phyloP scores from a whole-genome alignment of 1,140 invertebrate species.

The Ips typographus region DNA sequence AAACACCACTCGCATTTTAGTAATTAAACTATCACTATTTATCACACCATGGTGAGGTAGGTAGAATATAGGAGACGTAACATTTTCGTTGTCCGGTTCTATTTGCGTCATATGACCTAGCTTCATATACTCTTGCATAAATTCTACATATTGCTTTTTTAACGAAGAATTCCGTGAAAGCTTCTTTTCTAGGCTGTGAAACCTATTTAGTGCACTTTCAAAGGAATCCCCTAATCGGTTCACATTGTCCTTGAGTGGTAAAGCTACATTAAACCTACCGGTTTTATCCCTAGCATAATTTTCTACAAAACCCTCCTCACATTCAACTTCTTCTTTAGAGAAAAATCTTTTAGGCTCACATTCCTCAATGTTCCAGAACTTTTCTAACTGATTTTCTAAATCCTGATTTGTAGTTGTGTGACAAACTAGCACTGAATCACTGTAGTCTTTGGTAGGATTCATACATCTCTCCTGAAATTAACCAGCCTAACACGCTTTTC shows the following conservation, averaged over 20 bases:
- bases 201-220: conserved; percentile 31
- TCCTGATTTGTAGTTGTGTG: no score
- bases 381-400: not conserved
- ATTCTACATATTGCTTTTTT: conserved; percentile 42
- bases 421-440: no score
- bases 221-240: conserved; percentile 36
- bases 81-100: conserved; percentile 28
- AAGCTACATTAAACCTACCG: conserved; percentile 31
- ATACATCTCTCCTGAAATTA: no score
- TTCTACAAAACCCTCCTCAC: conserved; percentile 31
- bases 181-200: conserved; percentile 24
- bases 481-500: no score
- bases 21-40: conserved; percentile 7
- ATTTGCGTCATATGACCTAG: conserved; percentile 48
- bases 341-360: not conserved
- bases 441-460: no score
- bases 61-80: no score
- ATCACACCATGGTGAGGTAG: no score
- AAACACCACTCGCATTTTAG: conserved; percentile 41
- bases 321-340: conserved; percentile 23
- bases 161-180: conserved; percentile 36
- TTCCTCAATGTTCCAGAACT: conserved; percentile 23
- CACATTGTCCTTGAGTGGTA: conserved; percentile 20
- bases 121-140: conserved; percentile 50
- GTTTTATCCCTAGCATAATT: conserved; percentile 3